A percentile compares a stretch with the other conserved stretches of the same genome.
phyloP scores from a whole-genome alignment of 2,888 invertebrate genomes.

The Pandemis corylana region DNA sequence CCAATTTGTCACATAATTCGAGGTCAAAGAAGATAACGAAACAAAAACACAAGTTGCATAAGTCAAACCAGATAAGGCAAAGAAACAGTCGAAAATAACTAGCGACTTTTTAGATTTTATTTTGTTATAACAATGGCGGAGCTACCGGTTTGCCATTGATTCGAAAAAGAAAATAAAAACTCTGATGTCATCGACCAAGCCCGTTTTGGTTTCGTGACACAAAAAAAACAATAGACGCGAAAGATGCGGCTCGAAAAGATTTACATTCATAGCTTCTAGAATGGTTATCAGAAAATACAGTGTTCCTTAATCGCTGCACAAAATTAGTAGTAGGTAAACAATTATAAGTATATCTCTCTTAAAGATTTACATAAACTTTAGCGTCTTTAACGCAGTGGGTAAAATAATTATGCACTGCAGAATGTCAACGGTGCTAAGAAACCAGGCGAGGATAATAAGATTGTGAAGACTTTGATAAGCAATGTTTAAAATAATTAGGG shows the following conservation, averaged over 20 bases:
- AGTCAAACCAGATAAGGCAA: background rate
- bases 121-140: background rate
- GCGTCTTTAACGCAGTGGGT: background rate
- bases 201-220: background rate
- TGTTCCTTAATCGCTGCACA: background rate
- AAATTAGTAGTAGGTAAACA: background rate
- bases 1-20: background rate
- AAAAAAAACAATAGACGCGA: background rate
- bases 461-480: background rate
- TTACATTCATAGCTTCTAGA: background rate
- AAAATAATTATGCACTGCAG: background rate
- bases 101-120: background rate
- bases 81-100: background rate
- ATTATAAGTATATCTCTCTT: too few species aligned
- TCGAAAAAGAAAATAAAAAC: background rate
- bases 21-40: background rate
- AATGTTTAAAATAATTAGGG: background rate
- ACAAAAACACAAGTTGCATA: background rate
- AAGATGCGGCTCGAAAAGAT: background rate
- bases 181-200: conserved; percentile 4
- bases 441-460: background rate
- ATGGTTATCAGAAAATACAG: background rate
- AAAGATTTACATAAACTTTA: too few species aligned
- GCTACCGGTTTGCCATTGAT: background rate
- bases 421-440: background rate